These are phyloP conservation scores for Leucophenga montana DNA, from an alignment of 2,888 invertebrate species.

Conservation along the genomic window DNA sequence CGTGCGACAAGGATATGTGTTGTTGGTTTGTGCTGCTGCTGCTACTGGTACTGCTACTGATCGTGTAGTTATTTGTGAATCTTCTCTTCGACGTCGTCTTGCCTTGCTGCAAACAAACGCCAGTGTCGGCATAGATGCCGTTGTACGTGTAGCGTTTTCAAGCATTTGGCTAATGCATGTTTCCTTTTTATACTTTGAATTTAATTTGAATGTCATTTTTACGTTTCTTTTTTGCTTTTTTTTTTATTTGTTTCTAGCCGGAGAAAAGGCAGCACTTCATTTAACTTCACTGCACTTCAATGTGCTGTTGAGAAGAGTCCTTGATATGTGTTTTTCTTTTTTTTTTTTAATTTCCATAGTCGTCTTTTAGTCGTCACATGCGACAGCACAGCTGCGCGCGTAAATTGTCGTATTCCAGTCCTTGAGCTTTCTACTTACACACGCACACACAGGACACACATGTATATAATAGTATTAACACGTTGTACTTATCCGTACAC, in stretches of 20 bases:
- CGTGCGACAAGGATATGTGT: not conserved
- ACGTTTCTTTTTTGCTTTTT: not conserved
- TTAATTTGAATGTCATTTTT: not conserved
- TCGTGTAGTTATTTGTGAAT: conserved; percentile 31
- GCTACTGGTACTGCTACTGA: conserved; percentile 53
- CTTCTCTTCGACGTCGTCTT: not conserved
- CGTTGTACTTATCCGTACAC: conserved; percentile 54
- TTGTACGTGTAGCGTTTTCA: no score
- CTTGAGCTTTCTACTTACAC: conserved; percentile 52
- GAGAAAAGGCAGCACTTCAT: not conserved
- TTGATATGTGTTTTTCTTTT: conserved; percentile 20
- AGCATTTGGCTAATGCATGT: not conserved
- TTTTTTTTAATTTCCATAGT: conserved; percentile 39
- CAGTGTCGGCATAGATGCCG: not conserved
- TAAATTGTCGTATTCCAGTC: conserved; percentile 63
- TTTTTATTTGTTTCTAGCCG: not conserved
- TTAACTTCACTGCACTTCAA: conserved; percentile 28
- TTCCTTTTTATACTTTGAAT: not conserved
- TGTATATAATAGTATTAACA: conserved; percentile 2
- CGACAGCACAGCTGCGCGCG: conserved; percentile 49
- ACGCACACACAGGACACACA: conserved; percentile 18
- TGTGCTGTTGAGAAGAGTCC: not conserved
- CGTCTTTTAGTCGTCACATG: conserved; percentile 56
- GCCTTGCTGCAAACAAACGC: not conserved
- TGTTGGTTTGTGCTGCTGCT: conserved; percentile 38